A percentile compares a stretch with the other conserved stretches of the same genome.
These are phyloP conservation scores for Caenorhabditis doughertyi DNA, from an alignment of 2,888 invertebrate genomes.

Conservation along the genomic window DNA sequence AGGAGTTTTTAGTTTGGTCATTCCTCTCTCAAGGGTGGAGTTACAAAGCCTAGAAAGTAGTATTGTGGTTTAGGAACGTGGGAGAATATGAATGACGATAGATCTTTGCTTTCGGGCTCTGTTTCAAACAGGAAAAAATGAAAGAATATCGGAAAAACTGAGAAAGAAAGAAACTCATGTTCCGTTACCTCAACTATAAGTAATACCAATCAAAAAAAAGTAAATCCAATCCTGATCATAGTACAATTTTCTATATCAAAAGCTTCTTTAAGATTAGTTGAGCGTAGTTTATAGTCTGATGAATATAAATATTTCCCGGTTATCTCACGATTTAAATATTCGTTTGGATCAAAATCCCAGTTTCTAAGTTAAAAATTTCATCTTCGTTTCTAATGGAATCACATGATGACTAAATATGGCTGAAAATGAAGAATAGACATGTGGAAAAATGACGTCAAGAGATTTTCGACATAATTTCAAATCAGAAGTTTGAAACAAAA, in stretches of 20 bases:
- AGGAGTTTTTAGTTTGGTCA: constrained; percentile 29
- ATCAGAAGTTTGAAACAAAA: not conserved
- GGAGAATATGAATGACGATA: too few species aligned
- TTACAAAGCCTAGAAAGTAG: not conserved
- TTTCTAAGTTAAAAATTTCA: too few species aligned
- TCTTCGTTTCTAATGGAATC: not conserved
- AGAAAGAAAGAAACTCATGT: too few species aligned
- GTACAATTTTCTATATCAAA: not conserved
- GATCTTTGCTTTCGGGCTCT: too few species aligned
- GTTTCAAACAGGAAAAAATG: too few species aligned
- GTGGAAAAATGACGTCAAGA: not conserved
- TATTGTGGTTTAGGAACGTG: not conserved
- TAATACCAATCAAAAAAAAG: not conserved
- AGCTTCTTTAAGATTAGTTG: not conserved
- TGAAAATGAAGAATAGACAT: not conserved
- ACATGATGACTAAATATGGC: too few species aligned
- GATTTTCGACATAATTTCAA: not conserved
- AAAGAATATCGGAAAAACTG: too few species aligned
- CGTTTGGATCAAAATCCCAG: too few species aligned
- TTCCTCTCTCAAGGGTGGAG: constrained; percentile 7
- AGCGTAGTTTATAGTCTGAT: not conserved
- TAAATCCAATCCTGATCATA: not conserved
- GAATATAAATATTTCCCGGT: not conserved
- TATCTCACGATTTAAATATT: too few species aligned
- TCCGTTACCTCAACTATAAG: not conserved